Base-by-base conservation (phyloP, 2,113 vertebrate species). In the Gavialis gangeticus region DNA sequence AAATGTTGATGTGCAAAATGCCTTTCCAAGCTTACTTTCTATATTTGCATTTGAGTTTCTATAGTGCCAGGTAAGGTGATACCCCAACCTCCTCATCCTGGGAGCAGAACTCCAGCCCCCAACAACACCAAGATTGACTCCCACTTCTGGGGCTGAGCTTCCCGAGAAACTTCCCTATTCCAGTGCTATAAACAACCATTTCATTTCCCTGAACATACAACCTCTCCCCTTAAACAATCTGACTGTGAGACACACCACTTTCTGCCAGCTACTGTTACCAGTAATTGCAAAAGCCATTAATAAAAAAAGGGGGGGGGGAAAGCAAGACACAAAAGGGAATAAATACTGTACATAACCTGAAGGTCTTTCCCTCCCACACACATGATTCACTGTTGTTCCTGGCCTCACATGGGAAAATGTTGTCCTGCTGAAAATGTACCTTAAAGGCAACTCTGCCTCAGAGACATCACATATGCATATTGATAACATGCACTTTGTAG, bases 391-490 rank as follows among this genome's bases (percentile, higher is more conserved):
- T 98, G 98, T 98, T 98, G 96, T 98, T 98, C 93, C 97, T 95
- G 91, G 75, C 97, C 97, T 98, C 98, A 97, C 96, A 95, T 97
- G 98, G 98, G 98, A 98, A 98, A 98, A 98, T 95, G 97, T 97
- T 98, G 98, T 98, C 98, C 98, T 98, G 97, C 98, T 98, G 97
- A 97, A 98, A 98, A 97, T 34, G 97, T 98, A 98, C 98, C 98
- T 98, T 97, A 90, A 95, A 98, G 98, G 98, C 98, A 98, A 81
- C 97, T 98, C 96, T 98, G 98, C 98, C 98, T 98, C 97, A 97
- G 97, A 98, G 98, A 98, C 95, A 98, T 96, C 96, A 87, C 98
- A 98, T 98, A 98, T 98, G 98, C 98, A 98, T 98, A 98, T 98
- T 98, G 98, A 98, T 98, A 98, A 98, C 96, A 94, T 97, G 97